Evolutionary conservation across 2,113 vertebrate species (phyloP).

Genomic region (Nansenia antarctica): DNA sequence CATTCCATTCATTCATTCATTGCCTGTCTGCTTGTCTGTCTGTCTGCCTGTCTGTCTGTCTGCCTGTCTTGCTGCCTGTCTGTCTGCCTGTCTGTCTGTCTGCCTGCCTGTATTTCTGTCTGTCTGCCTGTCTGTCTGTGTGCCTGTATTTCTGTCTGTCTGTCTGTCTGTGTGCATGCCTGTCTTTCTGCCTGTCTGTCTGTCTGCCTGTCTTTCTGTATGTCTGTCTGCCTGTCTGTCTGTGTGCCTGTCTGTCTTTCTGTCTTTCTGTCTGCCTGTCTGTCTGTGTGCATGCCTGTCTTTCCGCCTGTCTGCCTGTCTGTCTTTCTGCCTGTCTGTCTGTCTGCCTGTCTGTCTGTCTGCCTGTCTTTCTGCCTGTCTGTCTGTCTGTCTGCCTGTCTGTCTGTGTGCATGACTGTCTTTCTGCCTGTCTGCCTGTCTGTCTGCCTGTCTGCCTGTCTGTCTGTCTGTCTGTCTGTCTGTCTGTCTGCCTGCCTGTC

Average conservation of each 20-base stretch:
- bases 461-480: slow-evolving; percentile 10
- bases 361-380: no score
- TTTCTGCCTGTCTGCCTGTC: slow-evolving; percentile 24
- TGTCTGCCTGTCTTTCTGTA: slow-evolving; percentile 36
- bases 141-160: slow-evolving; percentile 26
- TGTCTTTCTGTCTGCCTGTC: slow-evolving; percentile 31
- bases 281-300: slow-evolving; percentile 19
- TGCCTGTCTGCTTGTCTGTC: neutral
- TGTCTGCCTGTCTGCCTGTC: slow-evolving; percentile 36
- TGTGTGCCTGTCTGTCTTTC: slow-evolving; percentile 28
- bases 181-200: neutral
- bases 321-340: slow-evolving; percentile 2
- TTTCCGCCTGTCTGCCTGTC: neutral
- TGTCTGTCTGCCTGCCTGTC: neutral
- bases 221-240: slow-evolving; percentile 8
- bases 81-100: slow-evolving; percentile 16
- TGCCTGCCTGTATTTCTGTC: slow-evolving; percentile 31
- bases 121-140: slow-evolving; percentile 27
- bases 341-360: slow-evolving; percentile 28
- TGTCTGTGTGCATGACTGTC: slow-evolving; percentile 15
- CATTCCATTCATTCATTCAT: no score
- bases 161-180: neutral
- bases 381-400: slow-evolving; percentile 34
- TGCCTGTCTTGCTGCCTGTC: no score
- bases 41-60: slow-evolving; percentile 30